Percentiles rank a stretch among this genome's conserved stretches.
Evolutionary conservation across 1,140 invertebrate species (phyloP).

Genomic region (Drosophila repleta): DNA sequence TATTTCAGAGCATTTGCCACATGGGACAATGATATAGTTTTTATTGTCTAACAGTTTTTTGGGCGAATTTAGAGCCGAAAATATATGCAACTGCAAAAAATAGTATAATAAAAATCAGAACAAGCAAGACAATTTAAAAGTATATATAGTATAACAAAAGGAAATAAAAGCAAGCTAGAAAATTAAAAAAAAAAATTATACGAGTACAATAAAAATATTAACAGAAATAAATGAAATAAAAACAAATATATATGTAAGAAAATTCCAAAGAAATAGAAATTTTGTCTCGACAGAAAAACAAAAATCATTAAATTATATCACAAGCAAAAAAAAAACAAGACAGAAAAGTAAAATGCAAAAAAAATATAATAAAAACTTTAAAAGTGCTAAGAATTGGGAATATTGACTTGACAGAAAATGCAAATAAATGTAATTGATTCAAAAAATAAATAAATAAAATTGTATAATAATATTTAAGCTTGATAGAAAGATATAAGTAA

Average conservation of each 20-base stretch:
- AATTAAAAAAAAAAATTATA: not conserved
- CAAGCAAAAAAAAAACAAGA: too few relatives aligned
- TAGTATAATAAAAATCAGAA: not conserved
- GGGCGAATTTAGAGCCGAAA: not conserved
- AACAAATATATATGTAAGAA: not conserved
- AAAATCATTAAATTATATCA: too few relatives aligned
- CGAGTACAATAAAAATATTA: not conserved
- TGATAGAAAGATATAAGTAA: too few relatives aligned
- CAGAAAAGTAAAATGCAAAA: too few relatives aligned
- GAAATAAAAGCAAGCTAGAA: not conserved
- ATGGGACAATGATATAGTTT: conserved; percentile 21
- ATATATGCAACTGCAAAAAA: conserved; percentile 3
- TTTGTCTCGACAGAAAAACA: not conserved
- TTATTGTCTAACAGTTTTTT: conserved; percentile 33
- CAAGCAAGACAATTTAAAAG: not conserved
- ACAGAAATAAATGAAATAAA: not conserved
- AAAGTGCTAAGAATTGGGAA: too few relatives aligned
- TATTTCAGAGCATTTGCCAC: conserved; percentile 11
- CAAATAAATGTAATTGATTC: too few relatives aligned
- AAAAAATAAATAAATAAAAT: too few relatives aligned
- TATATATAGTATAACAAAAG: not conserved
- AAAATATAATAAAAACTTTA: too few relatives aligned
- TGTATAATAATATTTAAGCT: too few relatives aligned
- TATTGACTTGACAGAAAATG: too few relatives aligned
- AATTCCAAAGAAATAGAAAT: not conserved